Evolutionary conservation across 2,113 vertebrate species (phyloP).

Genomic region (Nannospalax galili): DNA sequence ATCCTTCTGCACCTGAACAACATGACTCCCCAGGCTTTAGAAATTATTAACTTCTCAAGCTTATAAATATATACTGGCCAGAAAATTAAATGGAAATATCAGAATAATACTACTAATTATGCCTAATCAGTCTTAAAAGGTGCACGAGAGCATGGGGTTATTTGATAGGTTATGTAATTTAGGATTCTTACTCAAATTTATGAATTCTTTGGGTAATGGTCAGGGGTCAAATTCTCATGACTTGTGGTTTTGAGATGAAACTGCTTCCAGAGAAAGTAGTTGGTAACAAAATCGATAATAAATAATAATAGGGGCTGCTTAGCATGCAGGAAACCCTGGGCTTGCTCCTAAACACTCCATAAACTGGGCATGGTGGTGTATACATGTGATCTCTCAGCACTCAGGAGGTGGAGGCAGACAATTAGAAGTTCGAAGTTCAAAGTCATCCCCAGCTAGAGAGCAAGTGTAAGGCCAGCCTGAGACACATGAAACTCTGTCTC

Average conservation of each 20-base stretch:
- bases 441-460: background rate
- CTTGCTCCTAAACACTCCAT: too few species aligned
- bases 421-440: too few species aligned
- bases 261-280: background rate
- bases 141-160: conserved; percentile 1
- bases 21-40: conserved; percentile 3
- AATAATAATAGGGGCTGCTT: background rate
- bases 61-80: conserved; percentile 50
- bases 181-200: conserved; percentile 42
- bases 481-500: background rate
- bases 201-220: background rate
- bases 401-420: too few species aligned
- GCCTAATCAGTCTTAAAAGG: conserved; percentile 45
- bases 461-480: background rate
- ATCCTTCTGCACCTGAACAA: background rate
- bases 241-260: background rate
- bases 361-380: too few species aligned
- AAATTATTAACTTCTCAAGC: conserved; percentile 47
- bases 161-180: conserved; percentile 51
- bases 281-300: background rate
- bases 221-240: background rate
- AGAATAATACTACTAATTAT: conserved; percentile 57
- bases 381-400: too few species aligned
- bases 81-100: conserved; percentile 53
- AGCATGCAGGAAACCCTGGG: too few species aligned